phyloP scores from a whole-genome alignment of 2,888 invertebrate species.

The Lordiphosa andalusiaca region DNA sequence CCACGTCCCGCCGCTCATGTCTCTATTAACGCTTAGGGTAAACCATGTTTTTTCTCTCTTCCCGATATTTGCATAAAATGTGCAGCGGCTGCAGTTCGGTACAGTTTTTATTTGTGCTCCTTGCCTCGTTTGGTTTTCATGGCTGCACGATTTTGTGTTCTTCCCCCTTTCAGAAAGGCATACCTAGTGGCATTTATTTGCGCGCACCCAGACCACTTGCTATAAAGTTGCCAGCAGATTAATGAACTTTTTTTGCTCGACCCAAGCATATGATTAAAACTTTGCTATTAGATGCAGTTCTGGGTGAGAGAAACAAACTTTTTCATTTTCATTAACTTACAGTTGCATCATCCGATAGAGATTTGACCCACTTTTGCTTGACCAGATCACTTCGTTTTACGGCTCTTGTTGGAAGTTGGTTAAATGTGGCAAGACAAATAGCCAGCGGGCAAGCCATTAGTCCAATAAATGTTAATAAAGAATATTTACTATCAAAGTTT shows the following conservation, averaged over 20 bases:
- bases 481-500: constrained; percentile 35
- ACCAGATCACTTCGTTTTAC: constrained; percentile 51
- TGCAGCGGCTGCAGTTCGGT: constrained; percentile 28
- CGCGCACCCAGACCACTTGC: constrained; percentile 43
- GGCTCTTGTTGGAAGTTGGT: constrained; percentile 18
- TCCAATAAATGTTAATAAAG: constrained; percentile 41
- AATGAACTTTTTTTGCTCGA: constrained; percentile 53
- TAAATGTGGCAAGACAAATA: constrained; percentile 36
- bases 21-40: constrained; percentile 54
- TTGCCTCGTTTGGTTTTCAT: constrained; percentile 16
- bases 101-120: constrained; percentile 33
- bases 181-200: constrained; percentile 44
- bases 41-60: constrained; percentile 12
- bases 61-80: constrained; percentile 60
- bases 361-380: constrained; percentile 58
- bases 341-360: constrained; percentile 35
- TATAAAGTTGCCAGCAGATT: constrained; percentile 58
- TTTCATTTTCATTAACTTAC: constrained; percentile 27
- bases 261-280: constrained; percentile 62
- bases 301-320: constrained; percentile 34
- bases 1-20: constrained; percentile 10
- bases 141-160: constrained; percentile 14
- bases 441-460: constrained; percentile 37
- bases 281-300: constrained; percentile 50
- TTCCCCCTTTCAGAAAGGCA: constrained; percentile 13